Conservation (phyloP, 2,113 vertebrate species). For the Hyperopisus bebe region DNA sequence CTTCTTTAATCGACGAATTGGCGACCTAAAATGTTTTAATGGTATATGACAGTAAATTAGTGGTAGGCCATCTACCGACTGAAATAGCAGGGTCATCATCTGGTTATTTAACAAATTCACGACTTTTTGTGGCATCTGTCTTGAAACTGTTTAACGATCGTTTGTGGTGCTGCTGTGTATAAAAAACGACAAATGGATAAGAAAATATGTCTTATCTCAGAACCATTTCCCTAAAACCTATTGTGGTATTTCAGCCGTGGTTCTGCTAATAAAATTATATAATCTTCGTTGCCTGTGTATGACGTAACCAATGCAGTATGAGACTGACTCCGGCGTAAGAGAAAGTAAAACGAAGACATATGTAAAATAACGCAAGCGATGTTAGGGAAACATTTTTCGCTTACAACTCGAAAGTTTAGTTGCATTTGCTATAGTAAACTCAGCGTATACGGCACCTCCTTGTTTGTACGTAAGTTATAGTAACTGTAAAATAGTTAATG, state of each 20-base stretch:
- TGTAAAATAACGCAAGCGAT: neutral
- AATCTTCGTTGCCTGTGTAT: neutral
- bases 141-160: neutral
- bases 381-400: neutral
- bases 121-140: neutral
- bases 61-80: neutral
- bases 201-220: neutral
- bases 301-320: neutral
- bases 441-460: neutral
- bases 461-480: neutral
- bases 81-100: neutral
- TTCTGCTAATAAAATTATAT: neutral
- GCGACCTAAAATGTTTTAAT: neutral
- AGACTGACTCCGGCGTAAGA: neutral
- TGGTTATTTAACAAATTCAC: neutral
- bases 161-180: neutral
- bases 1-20: constrained; percentile 18
- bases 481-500: neutral
- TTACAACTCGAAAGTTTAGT: neutral
- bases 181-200: neutral
- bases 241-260: neutral
- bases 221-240: neutral
- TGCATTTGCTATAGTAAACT: neutral
- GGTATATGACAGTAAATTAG: neutral
- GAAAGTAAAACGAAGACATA: neutral